Evolutionary conservation across 2,888 invertebrate species (phyloP).

Genomic region (Oscheius sp.): DNA sequence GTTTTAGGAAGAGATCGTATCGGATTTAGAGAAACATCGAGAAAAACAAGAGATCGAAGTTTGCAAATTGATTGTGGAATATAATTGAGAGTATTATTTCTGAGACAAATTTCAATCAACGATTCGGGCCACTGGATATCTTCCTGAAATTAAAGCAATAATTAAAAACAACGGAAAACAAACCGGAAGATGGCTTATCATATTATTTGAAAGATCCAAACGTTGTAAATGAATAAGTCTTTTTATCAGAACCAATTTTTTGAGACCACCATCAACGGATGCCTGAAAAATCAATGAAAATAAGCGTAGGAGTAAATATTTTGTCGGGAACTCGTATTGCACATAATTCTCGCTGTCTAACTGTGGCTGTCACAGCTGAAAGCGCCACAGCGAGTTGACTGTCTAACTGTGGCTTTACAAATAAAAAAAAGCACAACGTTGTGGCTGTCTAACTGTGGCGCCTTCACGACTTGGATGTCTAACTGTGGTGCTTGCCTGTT

Average conservation of each 20-base stretch:
- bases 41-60: not conserved
- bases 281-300: not conserved
- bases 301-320: too few relatives aligned
- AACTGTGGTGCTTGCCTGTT: too few relatives aligned
- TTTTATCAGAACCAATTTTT: conserved; percentile 6
- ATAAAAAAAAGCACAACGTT: too few relatives aligned
- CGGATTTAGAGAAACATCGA: conserved; percentile 8
- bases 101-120: conserved; percentile 3
- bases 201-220: conserved; percentile 1
- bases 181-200: not conserved
- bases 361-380: too few relatives aligned
- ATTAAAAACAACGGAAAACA: not conserved
- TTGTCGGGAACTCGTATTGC: too few relatives aligned
- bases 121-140: not conserved
- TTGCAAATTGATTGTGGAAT: not conserved
- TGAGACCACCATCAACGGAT: not conserved
- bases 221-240: not conserved
- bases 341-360: too few relatives aligned
- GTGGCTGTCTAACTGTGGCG: too few relatives aligned
- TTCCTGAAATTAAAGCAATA: conserved; percentile 13
- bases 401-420: too few relatives aligned
- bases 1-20: not conserved
- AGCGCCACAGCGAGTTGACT: too few relatives aligned
- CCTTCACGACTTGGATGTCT: too few relatives aligned
- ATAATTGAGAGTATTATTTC: not conserved